Evolutionary conservation across 2,113 vertebrate genomes (phyloP).

Genomic region (Heterotilapia buettikoferi): DNA sequence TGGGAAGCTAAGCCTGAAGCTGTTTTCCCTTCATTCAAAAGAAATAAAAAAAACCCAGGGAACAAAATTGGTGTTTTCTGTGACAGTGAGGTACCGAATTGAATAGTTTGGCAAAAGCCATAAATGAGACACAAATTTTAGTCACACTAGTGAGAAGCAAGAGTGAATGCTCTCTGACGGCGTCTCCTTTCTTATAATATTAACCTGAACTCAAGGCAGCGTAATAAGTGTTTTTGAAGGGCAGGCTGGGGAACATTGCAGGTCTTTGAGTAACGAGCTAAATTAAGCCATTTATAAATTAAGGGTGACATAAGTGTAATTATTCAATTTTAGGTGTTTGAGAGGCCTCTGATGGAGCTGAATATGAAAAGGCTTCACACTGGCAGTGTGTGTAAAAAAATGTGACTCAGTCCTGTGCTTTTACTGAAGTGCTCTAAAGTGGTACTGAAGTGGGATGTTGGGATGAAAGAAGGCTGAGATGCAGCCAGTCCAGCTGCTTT

Average conservation of each 20-base stretch:
- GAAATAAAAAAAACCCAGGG: neutral
- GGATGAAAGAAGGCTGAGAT: neutral
- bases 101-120: neutral
- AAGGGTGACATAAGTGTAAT: neutral
- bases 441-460: neutral
- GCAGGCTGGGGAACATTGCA: neutral
- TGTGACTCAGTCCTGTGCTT: neutral
- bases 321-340: neutral
- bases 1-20: neutral
- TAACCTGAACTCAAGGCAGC: neutral
- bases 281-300: neutral
- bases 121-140: neutral
- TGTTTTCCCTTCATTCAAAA: neutral
- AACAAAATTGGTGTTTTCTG: neutral
- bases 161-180: neutral
- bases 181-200: neutral
- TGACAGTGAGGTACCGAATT: neutral
- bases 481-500: neutral
- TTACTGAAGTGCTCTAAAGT: neutral
- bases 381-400: neutral
- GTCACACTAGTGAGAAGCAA: neutral
- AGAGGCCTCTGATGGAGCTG: neutral
- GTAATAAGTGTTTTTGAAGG: neutral
- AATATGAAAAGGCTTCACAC: neutral
- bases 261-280: neutral